phyloP scores from a whole-genome alignment of 2,113 vertebrate genomes.

The Prietella phreatophila region DNA sequence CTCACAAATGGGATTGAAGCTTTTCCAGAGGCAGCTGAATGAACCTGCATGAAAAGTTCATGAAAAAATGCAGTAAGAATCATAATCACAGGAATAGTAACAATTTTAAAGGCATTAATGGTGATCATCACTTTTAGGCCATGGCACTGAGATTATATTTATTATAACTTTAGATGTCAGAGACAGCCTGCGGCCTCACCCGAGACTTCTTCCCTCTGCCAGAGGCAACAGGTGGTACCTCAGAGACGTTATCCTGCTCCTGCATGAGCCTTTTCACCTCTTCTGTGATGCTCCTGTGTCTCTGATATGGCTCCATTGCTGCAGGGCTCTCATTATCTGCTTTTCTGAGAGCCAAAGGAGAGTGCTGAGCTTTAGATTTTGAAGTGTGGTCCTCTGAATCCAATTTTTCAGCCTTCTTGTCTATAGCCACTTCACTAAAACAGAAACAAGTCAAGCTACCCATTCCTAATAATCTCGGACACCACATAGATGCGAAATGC shows the following conservation, averaged over 20 bases:
- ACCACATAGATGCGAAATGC: background rate
- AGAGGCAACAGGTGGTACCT: background rate
- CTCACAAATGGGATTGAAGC: slow-evolving; percentile 29
- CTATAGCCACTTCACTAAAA: slow-evolving; percentile 38
- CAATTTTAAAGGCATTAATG: background rate
- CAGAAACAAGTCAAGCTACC: background rate
- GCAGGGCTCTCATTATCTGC: background rate
- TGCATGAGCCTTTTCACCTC: slow-evolving; percentile 66
- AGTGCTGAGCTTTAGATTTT: slow-evolving; percentile 15
- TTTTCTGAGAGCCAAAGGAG: slow-evolving; percentile 1
- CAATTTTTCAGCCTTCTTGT: slow-evolving; percentile 3
- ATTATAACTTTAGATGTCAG: slow-evolving; percentile 1
- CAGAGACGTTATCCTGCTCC: slow-evolving; percentile 50
- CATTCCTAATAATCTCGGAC: background rate
- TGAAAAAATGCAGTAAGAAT: background rate
- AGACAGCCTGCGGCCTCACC: slow-evolving; percentile 48
- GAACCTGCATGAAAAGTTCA: slow-evolving; percentile 34
- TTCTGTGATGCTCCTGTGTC: slow-evolving; percentile 55
- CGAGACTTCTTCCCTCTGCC: slow-evolving; percentile 52
- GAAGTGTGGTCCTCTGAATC: slow-evolving; percentile 15
- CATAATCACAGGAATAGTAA: background rate
- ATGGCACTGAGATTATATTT: background rate
- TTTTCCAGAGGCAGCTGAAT: slow-evolving; percentile 44
- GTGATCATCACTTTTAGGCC: background rate
- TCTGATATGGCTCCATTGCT: background rate